Base-by-base conservation (phyloP, 2,113 vertebrate genomes). In the Pygoscelis antarcticus region DNA sequence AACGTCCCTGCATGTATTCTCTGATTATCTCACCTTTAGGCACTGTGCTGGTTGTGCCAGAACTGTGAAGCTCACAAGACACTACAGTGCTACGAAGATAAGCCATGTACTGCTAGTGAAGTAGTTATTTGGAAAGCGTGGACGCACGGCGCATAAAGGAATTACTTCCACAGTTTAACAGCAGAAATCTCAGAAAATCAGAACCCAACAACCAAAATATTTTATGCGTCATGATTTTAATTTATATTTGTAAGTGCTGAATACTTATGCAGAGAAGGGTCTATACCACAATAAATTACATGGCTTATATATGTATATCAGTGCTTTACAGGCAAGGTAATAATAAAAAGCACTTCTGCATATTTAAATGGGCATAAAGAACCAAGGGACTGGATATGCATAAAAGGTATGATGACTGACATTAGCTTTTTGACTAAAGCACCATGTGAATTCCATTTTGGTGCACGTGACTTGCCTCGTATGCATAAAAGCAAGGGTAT, bases 1-100 rank as follows among this genome's bases (percentile, higher is more conserved):
- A 96, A 94, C 7, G 13, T 62, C 93, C 94, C 97, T 51, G 87
- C 51, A 26, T 83, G 89, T 34, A 52, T 40, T 60, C 70, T 94
- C 92, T 87, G 93, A 98, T 98, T 97, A 96, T 92, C 92, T 97
- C 87, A 97, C 95, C 97, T 98, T 96, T 97, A 96, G 97, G 97
- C 78, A 88, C 70, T 92, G 81, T 69, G 71, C 92, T 87, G 95
- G 91, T 93, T 70, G 90, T 94, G 96, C 97, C 92, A 95, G 68
- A 42, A n/a, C 80, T 74, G 82, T 72, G 92, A 78, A 64, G 90
- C 90, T 83, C 84, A 79, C 78, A 61, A 71, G 91, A 72, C 76
- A 38, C 34, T 22, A 57, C 96, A 92, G 34, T 62, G 80, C 93
- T 89, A 66, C 94, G 88, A 64, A 93, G 81, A 96, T 78, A 95